Evolutionary conservation across 2,888 invertebrate species (phyloP).

Genomic region (Agrotis puta): DNA sequence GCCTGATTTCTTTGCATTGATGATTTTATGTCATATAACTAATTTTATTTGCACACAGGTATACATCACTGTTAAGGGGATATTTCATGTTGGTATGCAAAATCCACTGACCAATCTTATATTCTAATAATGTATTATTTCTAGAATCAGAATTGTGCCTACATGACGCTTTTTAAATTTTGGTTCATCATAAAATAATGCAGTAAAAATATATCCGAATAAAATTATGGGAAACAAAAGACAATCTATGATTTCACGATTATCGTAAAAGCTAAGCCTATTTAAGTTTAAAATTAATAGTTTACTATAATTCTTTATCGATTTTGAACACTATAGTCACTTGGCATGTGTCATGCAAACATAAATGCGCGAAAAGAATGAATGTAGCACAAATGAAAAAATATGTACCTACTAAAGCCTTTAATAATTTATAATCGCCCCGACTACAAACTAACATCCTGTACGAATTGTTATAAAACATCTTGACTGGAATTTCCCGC

Average conservation of each 20-base stretch:
- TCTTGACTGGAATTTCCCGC: constrained; percentile 50
- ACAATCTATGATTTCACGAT: no score
- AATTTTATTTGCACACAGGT: neutral
- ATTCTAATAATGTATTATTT: neutral
- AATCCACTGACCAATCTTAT: no score
- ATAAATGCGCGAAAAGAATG: neutral
- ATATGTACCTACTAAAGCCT: neutral
- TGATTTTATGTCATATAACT: neutral
- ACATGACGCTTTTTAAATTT: neutral
- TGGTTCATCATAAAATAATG: neutral
- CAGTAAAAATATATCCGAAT: neutral
- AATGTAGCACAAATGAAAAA: neutral
- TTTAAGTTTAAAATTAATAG: no score
- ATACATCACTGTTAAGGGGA: no score
- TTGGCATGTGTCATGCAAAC: neutral
- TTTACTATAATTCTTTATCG: neutral
- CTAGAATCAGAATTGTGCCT: neutral
- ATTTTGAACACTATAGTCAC: neutral
- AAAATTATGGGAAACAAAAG: no score
- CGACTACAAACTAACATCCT: neutral
- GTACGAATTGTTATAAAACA: constrained; percentile 7
- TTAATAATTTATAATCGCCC: neutral
- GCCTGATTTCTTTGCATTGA: neutral
- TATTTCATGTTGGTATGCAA: no score
- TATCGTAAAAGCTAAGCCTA: no score